Conservation (phyloP, 2,797 vertebrate species). For the Scomberomorus guttatus region DNA sequence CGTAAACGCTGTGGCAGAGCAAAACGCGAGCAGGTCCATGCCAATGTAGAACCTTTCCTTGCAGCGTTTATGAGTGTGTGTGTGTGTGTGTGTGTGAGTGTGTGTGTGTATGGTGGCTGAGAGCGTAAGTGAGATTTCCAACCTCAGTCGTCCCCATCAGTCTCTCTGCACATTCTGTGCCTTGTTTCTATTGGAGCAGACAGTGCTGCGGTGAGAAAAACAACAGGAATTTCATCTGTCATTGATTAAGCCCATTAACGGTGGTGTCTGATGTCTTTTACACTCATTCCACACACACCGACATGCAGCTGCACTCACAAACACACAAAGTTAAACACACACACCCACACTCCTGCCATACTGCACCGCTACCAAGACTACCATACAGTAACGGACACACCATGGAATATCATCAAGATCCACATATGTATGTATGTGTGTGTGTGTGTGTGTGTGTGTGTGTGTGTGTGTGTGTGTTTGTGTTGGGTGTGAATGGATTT, state of each 20-base stretch:
- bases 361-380: constrained; percentile 76
- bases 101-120: constrained; percentile 64
- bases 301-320: constrained; percentile 80
- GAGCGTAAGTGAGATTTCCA: constrained; percentile 80
- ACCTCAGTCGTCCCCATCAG: constrained; percentile 79
- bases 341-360: constrained; percentile 62
- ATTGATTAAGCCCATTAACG: constrained; percentile 86
- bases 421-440: constrained; percentile 57
- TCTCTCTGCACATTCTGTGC: constrained; percentile 79
- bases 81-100: constrained; percentile 35
- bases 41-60: constrained; percentile 54
- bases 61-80: constrained; percentile 22
- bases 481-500: constrained; percentile 86
- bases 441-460: constrained; percentile 33
- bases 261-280: constrained; percentile 86
- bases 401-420: constrained; percentile 83
- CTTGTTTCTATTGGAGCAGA: constrained; percentile 83
- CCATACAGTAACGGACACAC: constrained; percentile 76
- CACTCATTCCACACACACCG: constrained; percentile 80
- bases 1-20: constrained; percentile 57
- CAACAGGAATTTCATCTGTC: constrained; percentile 86
- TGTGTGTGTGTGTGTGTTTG: constrained; percentile 66
- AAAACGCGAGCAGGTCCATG: constrained; percentile 62
- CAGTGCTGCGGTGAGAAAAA: constrained; percentile 83
- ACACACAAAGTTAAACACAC: constrained; percentile 56